Base-by-base conservation (phyloP, 2,888 invertebrate species). In the Mantis religiosa region DNA sequence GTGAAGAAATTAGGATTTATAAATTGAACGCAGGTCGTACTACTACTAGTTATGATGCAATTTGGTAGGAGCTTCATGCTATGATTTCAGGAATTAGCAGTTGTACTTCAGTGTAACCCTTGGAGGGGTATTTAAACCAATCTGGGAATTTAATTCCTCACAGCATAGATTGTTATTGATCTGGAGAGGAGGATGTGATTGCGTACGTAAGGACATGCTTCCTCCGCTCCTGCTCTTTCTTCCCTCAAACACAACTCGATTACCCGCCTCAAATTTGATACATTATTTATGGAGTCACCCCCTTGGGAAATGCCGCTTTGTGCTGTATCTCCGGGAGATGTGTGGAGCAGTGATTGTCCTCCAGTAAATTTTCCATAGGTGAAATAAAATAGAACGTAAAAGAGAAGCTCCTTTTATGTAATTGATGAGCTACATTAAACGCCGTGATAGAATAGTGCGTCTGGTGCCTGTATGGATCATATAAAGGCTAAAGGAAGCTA, bases 201-300 rank as follows among this genome's bases (percentile, higher is more conserved):
- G 54, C 54, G 54, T 71, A 71, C 20, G 54, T 71, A 71, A 71
- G 4, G 54, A 71, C 54, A 71, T 20, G 54, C 54, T 20, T 54
- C 54, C 4, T 54, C 54, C 15, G 54, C 15, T 54, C 54, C 54
- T 25, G 54, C 54, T 20, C 54, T 25, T 71, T 71, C 54, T 15
- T 71, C 54, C 54, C 54, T 71, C 54, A 71, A 71, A 71, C 54
- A 41, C 41, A 85, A 85, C 85, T 85, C 85, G 85, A 85, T 85
- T 85, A 85, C 85, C 85, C 54, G 28, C 85, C 85, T 85, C 85
- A 28, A 85, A 85, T 54, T 85, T 54, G 28, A 85, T 85, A 85
- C 54, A 27, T 85, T 85, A 85, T 85, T 85, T 85, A 85, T 54
- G 28, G 54, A 54, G 85, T 54, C 27, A 54, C 85, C 12, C 85